Base-by-base conservation (phyloP, 92 coral and sea anemone species). In the Palythoa heliodiscus region DNA sequence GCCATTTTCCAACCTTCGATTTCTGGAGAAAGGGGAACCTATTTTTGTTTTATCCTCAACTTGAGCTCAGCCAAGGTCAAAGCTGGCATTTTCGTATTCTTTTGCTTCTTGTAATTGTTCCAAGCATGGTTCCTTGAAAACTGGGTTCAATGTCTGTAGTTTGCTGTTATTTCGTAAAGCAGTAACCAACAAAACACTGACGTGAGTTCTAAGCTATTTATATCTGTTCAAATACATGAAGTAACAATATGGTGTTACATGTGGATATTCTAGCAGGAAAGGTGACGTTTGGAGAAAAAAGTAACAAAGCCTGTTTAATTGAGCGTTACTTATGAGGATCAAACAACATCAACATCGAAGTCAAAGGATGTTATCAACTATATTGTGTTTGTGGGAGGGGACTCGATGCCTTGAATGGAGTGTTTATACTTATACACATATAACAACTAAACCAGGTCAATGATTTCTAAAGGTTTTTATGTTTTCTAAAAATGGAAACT, bases 341-440 rank as follows among this genome's bases (percentile, higher is more conserved):
- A 80, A 80, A 66, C 84, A 77, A 77, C 5, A 38, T 29, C 58
- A 19, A 80, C 40, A 78, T 40, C 58, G 64, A 54, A 48, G 11
- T 22, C 29, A 66, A 80, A 63, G n/a, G 55, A 50, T 24, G 63
- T 16, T 66, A 40, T 12, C 35, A 25, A 29, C 35, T 29, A 29
- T 29, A 58, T 17, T 53, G 24, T 15, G 70, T 61, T 61, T 39
- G 55, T 61, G 52, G 83, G 83, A 40, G 84, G 74, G n/a, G 84
- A 15, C 5, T 64, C 11, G 12, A 9, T 20, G 38, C n/a, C 58
- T 47, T 35, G 19, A n/a, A 43, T 3, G 40, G 7, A 47, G 24
- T 80, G 84, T 66, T 80, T 80, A 64, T 25, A 80, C 47, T 15
- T 64, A n/a, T n/a, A n/a, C 19, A 38, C 43, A 80, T 43, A 48